Conservation (phyloP, 1,140 invertebrate species). For the Drosophila sturtevanti region DNA sequence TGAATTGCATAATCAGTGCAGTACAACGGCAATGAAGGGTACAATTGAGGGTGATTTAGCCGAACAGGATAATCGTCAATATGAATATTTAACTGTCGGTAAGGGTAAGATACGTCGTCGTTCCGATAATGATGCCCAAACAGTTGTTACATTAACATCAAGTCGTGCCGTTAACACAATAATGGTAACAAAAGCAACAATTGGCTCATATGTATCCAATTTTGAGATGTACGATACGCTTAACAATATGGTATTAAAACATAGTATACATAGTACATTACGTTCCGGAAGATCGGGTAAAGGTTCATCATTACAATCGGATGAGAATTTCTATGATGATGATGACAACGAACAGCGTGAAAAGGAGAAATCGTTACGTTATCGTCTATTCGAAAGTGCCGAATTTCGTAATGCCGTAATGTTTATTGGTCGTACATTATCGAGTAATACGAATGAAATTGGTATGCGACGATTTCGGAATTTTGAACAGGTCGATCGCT, state of each 20-base stretch:
- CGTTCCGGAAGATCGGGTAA: background rate
- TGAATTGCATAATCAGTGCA: conserved; percentile 86
- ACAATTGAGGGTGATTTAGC: conserved; percentile 84
- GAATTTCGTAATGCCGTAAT: conserved; percentile 49
- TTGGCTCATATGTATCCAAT: conserved; percentile 86
- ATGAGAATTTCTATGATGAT: conserved; percentile 8
- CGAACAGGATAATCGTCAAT: conserved; percentile 86
- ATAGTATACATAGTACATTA: background rate
- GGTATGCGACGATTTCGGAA: conserved; percentile 67
- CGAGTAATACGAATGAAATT: conserved; percentile 46
- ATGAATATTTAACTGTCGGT: conserved; percentile 87
- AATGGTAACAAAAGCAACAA: conserved; percentile 84
- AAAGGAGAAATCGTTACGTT: background rate
- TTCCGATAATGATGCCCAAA: conserved; percentile 87
- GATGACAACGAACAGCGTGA: conserved; percentile 28
- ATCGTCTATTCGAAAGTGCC: conserved; percentile 9
- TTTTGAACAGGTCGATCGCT: conserved; percentile 83
- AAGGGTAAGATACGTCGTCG: conserved; percentile 87
- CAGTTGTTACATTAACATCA: conserved; percentile 84
- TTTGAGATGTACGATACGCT: conserved; percentile 89
- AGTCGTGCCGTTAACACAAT: conserved; percentile 85
- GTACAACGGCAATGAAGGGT: conserved; percentile 85
- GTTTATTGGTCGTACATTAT: conserved; percentile 56
- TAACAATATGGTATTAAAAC: conserved; percentile 15
- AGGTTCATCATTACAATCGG: background rate